Base-by-base conservation (phyloP, 2,888 invertebrate species). In the Macrophya annulata region DNA sequence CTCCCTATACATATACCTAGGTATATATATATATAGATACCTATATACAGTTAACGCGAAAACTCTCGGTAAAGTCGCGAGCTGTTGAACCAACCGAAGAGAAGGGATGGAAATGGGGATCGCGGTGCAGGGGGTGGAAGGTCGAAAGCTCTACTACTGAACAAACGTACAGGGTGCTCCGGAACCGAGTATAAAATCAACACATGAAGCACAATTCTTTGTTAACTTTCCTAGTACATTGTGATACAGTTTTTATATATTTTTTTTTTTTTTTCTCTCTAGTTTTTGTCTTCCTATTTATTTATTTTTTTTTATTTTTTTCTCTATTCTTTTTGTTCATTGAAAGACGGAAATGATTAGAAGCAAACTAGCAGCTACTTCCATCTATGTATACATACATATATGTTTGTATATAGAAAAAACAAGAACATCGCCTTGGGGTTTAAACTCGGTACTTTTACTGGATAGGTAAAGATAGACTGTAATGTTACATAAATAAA, bases 1-100 rank as follows among this genome's bases (percentile, higher is more conserved):
- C 85, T 72, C 85, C 51, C 83, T 48, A 85, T 85, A 86, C 85
- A 84, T 77, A 77, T 65, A 82, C 76, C 84, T 55, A 85, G n/a
- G n/a, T n/a, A n/a, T n/a, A n/a, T n/a, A n/a, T n/a, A n/a, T n/a
- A n/a, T n/a, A n/a, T n/a, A n/a, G n/a, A n/a, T 84, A 84, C 86
- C 76, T 51, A 43, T 81, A 62, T 81, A 65, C 62, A 81, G n/a
- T 43, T 62, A 62, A 62, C 40, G 62, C 40, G 62, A 59, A 81
- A 81, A 62, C 81, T 81, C 59, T 43, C n/a, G 81, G 81, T 62
- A 81, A 81, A 81, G 81, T 81, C 62, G 81, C 62, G 45, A 81
- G 62, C 62, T 81, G 59, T 81, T 81, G 43, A 59, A 81, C 81
- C 62, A 62, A 40, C 62, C 81, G 43, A 81, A 2, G 40, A 21